phyloP scores from a whole-genome alignment of 2,888 invertebrate genomes.

The Rugalucina vietnamica region DNA sequence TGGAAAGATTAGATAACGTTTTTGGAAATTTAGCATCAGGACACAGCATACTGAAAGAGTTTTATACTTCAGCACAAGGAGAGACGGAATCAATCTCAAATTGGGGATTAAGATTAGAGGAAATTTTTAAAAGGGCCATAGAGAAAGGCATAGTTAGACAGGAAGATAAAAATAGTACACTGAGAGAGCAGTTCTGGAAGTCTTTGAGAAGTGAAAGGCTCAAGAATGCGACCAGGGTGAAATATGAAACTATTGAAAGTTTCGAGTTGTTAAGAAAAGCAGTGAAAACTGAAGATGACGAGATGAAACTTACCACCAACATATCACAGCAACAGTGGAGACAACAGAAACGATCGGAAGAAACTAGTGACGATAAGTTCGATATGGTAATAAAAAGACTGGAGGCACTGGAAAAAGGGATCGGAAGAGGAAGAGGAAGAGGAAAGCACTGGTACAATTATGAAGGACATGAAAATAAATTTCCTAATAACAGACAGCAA shows the following conservation, averaged over 20 bases:
- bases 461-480: not conserved
- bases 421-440: not conserved
- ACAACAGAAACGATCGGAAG: not conserved
- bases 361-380: not conserved
- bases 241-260: not conserved
- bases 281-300: not conserved
- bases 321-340: not conserved
- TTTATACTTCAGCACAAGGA: not conserved
- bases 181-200: not conserved
- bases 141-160: not conserved
- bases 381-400: not conserved
- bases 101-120: constrained; percentile 2
- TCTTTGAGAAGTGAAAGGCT: not conserved
- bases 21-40: not conserved
- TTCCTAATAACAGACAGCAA: not conserved
- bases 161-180: not conserved
- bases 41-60: not conserved
- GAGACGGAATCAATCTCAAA: not conserved
- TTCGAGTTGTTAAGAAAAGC: not conserved
- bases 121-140: not conserved
- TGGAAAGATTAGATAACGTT: not conserved
- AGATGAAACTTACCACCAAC: not conserved
- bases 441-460: too few species aligned
- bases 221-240: not conserved
- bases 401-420: not conserved